Evolutionary conservation across 2,113 vertebrate species (phyloP), one percentile per base, ranked within the genome.

Genomic region (Xiphias gladius): DNA sequence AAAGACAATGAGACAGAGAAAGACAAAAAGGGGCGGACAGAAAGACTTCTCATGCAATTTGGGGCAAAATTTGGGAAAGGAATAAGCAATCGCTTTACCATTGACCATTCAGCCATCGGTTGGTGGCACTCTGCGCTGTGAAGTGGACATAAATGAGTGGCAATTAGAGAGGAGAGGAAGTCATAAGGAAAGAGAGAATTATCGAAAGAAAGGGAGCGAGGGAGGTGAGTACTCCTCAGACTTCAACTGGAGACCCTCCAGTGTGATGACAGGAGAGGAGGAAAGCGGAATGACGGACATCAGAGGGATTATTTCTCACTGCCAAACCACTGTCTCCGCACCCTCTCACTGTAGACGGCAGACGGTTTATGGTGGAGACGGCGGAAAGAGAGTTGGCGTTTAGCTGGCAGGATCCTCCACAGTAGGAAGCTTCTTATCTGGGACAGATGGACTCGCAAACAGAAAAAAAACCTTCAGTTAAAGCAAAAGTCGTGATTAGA

Each of bases 261-360:
- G 46, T 12, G 54, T 55, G 78, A 73, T 66, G 84, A 77, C 72
- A 76, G 71, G 55, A 57, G 64, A 73, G 79, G 70, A 59, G 74
- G 35, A 71, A 76, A 78, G 77, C 57, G 30, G 58, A 41, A 64
- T 48, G 79, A 85, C 52, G 54, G 78, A 86, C 77, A 83, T 76
- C 70, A 69, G 48, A 79, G 7, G 32, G 59, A 57, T 59, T 19
- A 26, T 37, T 46, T 19, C 39, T 66, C 50, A 0, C 69, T 86
- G 90, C 89, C 92, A 92, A 93, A 92, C 89, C 87, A 89, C 89
- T 79, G 86, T 89, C 92, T 85, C 89, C 86, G 84, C 59, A 32
- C 63, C 62, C 83, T 48, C 84, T 78, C n/a, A 0, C 63, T 72
- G 58, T 26, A 89, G 90, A 85, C 73, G 7, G 73, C 72, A 26